Percentiles rank a stretch among this genome's conserved stretches.
Evolutionary conservation across 1,140 invertebrate genomes (phyloP).

Genomic region (Zeugodacus cucurbitae): DNA sequence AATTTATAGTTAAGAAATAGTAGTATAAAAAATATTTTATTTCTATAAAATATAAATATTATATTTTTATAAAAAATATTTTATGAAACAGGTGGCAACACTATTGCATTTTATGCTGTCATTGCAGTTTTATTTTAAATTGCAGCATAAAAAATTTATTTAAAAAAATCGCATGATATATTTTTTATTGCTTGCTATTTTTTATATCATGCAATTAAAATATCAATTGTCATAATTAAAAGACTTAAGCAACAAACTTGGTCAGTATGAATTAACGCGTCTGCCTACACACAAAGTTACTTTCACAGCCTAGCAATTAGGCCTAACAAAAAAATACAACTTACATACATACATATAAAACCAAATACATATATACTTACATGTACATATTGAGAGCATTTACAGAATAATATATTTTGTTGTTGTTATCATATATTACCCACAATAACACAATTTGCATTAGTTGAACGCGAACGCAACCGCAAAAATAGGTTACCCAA

Average conservation of each 20-base stretch:
- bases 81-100: no score
- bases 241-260: neutral
- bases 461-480: neutral
- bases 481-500: neutral
- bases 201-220: no score
- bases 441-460: neutral
- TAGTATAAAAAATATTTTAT: no score
- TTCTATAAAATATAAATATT: no score
- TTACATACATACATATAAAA: neutral
- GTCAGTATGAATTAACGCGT: neutral
- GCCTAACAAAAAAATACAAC: no score
- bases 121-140: no score
- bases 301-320: neutral
- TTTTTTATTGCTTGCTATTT: no score
- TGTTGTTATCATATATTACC: neutral
- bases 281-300: neutral
- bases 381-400: neutral
- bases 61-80: no score
- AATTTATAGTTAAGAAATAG: no score
- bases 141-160: no score
- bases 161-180: no score
- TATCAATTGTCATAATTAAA: neutral
- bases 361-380: neutral
- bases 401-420: neutral
- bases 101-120: no score